Evolutionary conservation across 64 coral and sea anemone genomes (phyloP), one percentile per base, ranked within the genome.

Genomic region (Montipora foliosa): DNA sequence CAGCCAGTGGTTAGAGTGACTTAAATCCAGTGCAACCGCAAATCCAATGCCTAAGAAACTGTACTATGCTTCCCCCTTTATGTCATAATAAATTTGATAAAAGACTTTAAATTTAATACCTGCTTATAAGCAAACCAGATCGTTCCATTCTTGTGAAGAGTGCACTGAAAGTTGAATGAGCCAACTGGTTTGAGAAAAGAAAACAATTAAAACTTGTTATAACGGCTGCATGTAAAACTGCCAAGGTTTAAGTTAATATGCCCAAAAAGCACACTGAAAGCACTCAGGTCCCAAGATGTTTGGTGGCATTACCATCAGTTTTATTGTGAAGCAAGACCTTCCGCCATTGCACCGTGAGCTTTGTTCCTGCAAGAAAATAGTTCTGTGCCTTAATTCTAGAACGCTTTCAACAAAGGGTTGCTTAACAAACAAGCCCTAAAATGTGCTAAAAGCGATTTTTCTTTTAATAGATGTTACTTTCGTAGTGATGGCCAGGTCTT

Each of bases 71-170:
- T 29, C 25, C 25, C 25, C 25, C 25, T 29, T 29, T 29, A 29
- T 29, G 25, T 29, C 25, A 29, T 29, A 29, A 29, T 29, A 29
- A 24, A 24, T 24, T 29, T 29, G 25, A 29, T 29, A 1, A 29
- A 29, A 29, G 1, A 29, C 25, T 29, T 29, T 29, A 29, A 29
- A 9, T 47, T 47, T 75, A 13, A 13, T 57, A 94, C 93, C 75
- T 66, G 9, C 83, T 94, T 89, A 80, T 94, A 94, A 19, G 93
- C 93, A 85, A 94, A 94, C 55, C 44, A 58, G 58, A 94, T 89
- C 77, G 22, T 94, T 11, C 93, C 93, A 90, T 94, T 61, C 37
- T 90, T 90, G 25, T 83, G 80, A 17, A 94, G 53, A 62, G 93
- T 83, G 62, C 79, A 89, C 60, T 94, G 93, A 22, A 94, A 94